These are phyloP conservation scores for Heterodera carotae DNA, from an alignment of 1,140 invertebrate genomes.

Conservation along the genomic window DNA sequence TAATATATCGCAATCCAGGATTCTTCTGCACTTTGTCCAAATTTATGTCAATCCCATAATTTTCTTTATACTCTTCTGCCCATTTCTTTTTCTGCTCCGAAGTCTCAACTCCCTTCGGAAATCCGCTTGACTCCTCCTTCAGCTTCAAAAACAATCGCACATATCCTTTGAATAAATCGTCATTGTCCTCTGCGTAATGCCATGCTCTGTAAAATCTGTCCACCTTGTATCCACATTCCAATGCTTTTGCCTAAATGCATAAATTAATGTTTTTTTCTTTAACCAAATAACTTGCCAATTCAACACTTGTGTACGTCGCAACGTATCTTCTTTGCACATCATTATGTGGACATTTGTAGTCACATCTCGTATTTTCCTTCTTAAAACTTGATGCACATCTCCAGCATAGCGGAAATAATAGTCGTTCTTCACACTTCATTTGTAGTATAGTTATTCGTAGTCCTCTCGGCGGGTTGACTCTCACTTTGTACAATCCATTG, in stretches of 20 bases:
- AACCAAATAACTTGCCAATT: neutral
- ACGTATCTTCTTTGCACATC: neutral
- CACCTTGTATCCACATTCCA: neutral
- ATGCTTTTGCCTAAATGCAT: neutral
- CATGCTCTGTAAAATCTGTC: neutral
- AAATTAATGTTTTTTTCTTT: too few relatives aligned
- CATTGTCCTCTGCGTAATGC: neutral
- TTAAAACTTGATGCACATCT: neutral
- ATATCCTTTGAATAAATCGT: neutral
- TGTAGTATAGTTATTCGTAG: neutral
- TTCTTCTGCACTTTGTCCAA: neutral
- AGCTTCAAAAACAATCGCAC: neutral
- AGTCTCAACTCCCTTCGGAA: neutral
- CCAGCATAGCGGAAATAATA: neutral
- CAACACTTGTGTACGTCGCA: neutral
- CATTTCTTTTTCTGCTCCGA: neutral
- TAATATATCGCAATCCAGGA: constrained; percentile 1
- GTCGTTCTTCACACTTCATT: neutral
- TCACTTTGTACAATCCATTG: neutral
- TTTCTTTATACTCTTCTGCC: neutral
- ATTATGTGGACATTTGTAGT: neutral
- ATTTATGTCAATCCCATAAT: neutral
- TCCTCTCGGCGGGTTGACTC: neutral
- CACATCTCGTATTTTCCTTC: neutral
- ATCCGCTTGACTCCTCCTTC: neutral